Evolutionary conservation across 2,888 invertebrate species (phyloP).

Genomic region (Rhynchonema sp.): DNA sequence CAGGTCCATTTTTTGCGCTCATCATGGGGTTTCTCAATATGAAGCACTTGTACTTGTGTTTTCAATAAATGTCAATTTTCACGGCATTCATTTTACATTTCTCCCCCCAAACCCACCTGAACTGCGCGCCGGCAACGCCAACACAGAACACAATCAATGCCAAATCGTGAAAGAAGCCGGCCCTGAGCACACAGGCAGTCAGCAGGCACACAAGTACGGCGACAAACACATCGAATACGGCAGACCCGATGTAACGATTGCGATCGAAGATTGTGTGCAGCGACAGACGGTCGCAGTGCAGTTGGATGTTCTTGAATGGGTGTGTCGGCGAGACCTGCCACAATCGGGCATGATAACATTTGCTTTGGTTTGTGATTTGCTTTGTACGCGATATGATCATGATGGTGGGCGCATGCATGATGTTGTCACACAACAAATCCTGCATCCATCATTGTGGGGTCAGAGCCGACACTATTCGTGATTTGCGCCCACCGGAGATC

Average conservation of each 20-base stretch:
- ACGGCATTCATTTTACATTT: too few relatives aligned
- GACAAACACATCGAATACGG: conserved; percentile 53
- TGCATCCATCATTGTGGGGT: too few relatives aligned
- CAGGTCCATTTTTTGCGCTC: too few relatives aligned
- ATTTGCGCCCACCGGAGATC: too few relatives aligned
- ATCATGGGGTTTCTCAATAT: too few relatives aligned
- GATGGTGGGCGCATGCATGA: too few relatives aligned
- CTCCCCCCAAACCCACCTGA: too few relatives aligned
- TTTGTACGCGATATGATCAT: not conserved
- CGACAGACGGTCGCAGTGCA: conserved; percentile 75
- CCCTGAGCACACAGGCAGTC: conserved; percentile 12
- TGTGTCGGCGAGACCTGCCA: not conserved
- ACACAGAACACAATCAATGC: conserved; percentile 85
- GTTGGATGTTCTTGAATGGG: conserved; percentile 28
- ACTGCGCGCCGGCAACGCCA: conserved; percentile 92
- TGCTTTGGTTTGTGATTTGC: not conserved
- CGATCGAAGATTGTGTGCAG: conserved; percentile 72
- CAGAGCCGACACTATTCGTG: too few relatives aligned
- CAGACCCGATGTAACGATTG: not conserved
- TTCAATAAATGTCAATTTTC: too few relatives aligned
- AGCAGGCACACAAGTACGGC: conserved; percentile 65
- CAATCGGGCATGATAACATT: not conserved
- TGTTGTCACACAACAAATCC: too few relatives aligned
- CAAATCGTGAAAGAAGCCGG: conserved; percentile 71
- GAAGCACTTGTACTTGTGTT: too few relatives aligned